phyloP scores from a whole-genome alignment of 1,140 invertebrate species.

The Bombyx mori region DNA sequence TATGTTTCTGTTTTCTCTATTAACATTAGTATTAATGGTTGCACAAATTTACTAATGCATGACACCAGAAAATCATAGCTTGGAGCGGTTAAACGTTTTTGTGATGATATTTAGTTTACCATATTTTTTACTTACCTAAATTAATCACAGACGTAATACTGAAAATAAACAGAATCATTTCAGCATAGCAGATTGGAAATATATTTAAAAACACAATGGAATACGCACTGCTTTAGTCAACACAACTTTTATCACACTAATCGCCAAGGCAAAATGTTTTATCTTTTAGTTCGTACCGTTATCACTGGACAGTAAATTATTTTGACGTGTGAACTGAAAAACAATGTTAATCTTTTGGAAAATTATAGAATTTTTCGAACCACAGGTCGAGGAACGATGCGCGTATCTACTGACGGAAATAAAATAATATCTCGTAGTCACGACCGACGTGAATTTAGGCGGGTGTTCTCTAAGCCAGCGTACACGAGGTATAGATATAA shows the following conservation, averaged over 20 bases:
- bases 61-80: no score
- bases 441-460: slow-evolving; percentile 9
- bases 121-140: slow-evolving; percentile 29
- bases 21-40: no score
- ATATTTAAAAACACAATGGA: slow-evolving; percentile 17
- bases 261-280: slow-evolving; percentile 36
- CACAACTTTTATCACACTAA: slow-evolving; percentile 48
- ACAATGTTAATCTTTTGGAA: slow-evolving; percentile 16
- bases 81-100: no score
- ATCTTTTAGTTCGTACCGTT: slow-evolving; percentile 37
- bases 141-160: slow-evolving; percentile 29
- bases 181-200: slow-evolving; percentile 18
- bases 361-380: slow-evolving; percentile 28
- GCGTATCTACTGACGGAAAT: slow-evolving; percentile 25
- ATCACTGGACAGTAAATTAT: slow-evolving; percentile 52
- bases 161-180: slow-evolving; percentile 37
- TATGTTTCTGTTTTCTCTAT: background rate
- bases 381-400: slow-evolving; percentile 6
- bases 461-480: background rate
- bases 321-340: slow-evolving; percentile 40
- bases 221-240: slow-evolving; percentile 21
- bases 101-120: no score
- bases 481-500: background rate
- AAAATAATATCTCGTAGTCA: slow-evolving; percentile 21
- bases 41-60: no score